phyloP scores from a whole-genome alignment of 2,113 vertebrate genomes.

The Holacanthus passer region DNA sequence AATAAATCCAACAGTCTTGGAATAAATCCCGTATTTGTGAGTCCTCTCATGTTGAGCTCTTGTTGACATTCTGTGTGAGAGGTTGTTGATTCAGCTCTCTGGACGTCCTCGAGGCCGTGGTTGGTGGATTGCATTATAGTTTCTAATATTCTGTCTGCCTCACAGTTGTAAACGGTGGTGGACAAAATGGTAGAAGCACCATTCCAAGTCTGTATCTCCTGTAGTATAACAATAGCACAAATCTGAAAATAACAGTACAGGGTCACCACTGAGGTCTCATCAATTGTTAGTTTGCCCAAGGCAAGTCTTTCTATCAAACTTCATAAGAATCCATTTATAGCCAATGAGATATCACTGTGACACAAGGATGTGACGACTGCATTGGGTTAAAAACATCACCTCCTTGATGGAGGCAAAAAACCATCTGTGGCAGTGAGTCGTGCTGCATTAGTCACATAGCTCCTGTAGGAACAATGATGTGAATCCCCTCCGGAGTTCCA shows the following conservation, averaged over 20 bases:
- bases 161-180: background rate
- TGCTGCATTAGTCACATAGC: constrained; percentile 36
- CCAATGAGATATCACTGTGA: background rate
- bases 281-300: background rate
- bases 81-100: background rate
- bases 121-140: background rate
- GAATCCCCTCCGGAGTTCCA: constrained; percentile 50
- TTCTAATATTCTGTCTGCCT: background rate
- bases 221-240: background rate
- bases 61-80: background rate
- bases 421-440: background rate
- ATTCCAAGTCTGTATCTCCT: background rate
- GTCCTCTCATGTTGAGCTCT: background rate
- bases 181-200: background rate
- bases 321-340: background rate
- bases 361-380: background rate
- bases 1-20: background rate
- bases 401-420: background rate
- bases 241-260: background rate
- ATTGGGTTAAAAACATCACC: background rate
- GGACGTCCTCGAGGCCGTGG: too few relatives aligned
- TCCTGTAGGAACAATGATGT: constrained; percentile 55
- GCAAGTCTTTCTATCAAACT: background rate
- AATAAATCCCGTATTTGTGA: background rate
- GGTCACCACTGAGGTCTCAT: background rate